Base-by-base conservation (phyloP, 2,797 vertebrate species). In the Ceryle rudis region DNA sequence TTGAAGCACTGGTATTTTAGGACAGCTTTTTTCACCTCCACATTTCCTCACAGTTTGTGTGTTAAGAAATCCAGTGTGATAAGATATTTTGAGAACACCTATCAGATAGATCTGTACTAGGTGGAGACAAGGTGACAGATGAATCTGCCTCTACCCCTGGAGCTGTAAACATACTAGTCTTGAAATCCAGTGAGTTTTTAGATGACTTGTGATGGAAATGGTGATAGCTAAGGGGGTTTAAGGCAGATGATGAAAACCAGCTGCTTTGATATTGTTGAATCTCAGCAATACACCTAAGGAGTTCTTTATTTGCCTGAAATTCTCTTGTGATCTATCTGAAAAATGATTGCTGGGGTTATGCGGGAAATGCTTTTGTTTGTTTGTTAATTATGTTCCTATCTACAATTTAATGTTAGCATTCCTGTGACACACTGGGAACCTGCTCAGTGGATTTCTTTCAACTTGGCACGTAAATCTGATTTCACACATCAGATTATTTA, bases 71-170 rank as follows among this genome's bases (percentile, higher is more conserved):
- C 85, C 35, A 74, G 41, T 0, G 11, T 47, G 86, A 75, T 80
- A 46, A 95, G 71, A 57, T 93, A 93, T 95, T 96, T 84, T 95
- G 86, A 84, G 92, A 89, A 78, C 77, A 92, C 83, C 80, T 90
- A 72, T 90, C 86, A 55, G 72, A 81, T 26, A 90, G 69, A 84
- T 86, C 86, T 92, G 71, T 64, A 14, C 74, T 66, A 84, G 90
- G 70, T 90, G 73, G 83, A 93, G 86, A 90, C 71, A 90, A 89
- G 83, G 90, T 96, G 94, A 86, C 66, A 94, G 89, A 78, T 90
- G 55, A 90, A 62, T 77, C 86, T 93, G 51, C 67, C 79, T 92
- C 35, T 89, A 20, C 51, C 77, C 77, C 90, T 78, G 83, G 70
- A 96, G 88, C 86, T 95, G 83, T 82, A 93, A 89, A 84, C 83